phyloP scores from a whole-genome alignment of 2,888 invertebrate genomes.

The Drosophila neotestacea region DNA sequence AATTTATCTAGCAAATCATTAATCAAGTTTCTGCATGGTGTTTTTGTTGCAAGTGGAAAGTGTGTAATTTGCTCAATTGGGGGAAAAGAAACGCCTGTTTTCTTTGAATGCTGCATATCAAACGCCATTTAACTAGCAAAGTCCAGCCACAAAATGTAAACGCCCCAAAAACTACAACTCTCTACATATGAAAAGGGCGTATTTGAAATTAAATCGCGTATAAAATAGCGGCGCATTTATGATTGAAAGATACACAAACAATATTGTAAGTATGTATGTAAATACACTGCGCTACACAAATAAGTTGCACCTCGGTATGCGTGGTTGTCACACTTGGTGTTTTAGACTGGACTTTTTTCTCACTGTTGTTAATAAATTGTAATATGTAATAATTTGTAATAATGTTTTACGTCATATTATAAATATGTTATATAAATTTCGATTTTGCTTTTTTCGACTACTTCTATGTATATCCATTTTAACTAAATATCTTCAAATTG shows the following conservation, averaged over 20 bases:
- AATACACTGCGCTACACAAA: conserved; percentile 50
- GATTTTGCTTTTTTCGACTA: no score
- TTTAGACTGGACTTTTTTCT: no score
- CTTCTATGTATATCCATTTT: no score
- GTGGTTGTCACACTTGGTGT: no score
- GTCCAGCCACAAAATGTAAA: conserved; percentile 46
- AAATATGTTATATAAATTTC: no score
- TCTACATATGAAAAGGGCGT: conserved; percentile 67
- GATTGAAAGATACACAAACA: conserved; percentile 60
- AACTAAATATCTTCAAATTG: no score
- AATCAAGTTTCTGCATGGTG: conserved; percentile 59
- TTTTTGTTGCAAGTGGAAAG: conserved; percentile 29
- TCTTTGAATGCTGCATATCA: conserved; percentile 23
- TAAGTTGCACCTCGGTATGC: conserved; percentile 17
- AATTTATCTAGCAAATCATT: conserved; percentile 80
- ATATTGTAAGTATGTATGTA: conserved; percentile 8
- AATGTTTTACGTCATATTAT: no score
- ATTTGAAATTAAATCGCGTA: conserved; percentile 66
- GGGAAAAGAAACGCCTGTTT: conserved; percentile 7
- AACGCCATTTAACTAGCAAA: conserved; percentile 44
- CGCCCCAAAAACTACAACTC: conserved; percentile 59
- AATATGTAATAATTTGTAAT: no score
- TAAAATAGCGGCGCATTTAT: conserved; percentile 57
- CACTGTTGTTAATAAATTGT: no score
- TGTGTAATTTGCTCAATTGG: conserved; percentile 37